Percentiles rank a stretch among this genome's conserved stretches.
Evolutionary conservation across 2,113 vertebrate genomes (phyloP).

Genomic region (Atherinomorus stipes): DNA sequence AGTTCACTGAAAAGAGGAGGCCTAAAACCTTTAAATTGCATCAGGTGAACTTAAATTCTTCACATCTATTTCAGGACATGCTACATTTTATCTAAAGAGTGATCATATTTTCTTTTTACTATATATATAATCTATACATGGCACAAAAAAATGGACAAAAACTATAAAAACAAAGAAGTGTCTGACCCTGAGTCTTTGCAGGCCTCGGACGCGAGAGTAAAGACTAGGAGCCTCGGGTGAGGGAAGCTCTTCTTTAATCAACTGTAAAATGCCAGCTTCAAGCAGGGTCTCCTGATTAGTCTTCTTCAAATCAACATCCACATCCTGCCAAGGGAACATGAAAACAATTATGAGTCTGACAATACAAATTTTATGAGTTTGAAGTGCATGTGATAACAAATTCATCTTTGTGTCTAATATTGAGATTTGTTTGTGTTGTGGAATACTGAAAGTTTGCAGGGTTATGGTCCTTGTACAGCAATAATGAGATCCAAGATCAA

Average conservation of each 20-base stretch:
- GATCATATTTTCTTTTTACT: background rate
- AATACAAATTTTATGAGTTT: background rate
- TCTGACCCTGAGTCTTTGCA: constrained; percentile 88
- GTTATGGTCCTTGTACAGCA: no score
- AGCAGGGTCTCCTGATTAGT: constrained; percentile 85
- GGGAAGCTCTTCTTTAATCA: constrained; percentile 62
- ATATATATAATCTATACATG: background rate
- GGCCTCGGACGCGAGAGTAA: constrained; percentile 84
- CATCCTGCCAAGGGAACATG: constrained; percentile 72
- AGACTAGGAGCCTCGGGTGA: constrained; percentile 78
- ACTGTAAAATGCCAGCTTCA: constrained; percentile 83
- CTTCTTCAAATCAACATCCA: constrained; percentile 86
- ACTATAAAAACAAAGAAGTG: constrained; percentile 3
- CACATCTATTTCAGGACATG: background rate
- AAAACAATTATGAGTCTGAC: background rate
- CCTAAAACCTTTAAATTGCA: background rate
- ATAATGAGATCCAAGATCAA: background rate
- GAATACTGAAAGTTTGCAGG: background rate
- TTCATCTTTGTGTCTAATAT: background rate
- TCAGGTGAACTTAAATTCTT: background rate
- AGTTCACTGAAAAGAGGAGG: background rate
- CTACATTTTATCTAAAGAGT: no score
- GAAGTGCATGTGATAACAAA: background rate
- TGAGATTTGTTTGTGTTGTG: background rate
- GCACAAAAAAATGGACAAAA: background rate